phyloP scores from a whole-genome alignment of 2,888 invertebrate genomes.

The Sthenelais limicola region DNA sequence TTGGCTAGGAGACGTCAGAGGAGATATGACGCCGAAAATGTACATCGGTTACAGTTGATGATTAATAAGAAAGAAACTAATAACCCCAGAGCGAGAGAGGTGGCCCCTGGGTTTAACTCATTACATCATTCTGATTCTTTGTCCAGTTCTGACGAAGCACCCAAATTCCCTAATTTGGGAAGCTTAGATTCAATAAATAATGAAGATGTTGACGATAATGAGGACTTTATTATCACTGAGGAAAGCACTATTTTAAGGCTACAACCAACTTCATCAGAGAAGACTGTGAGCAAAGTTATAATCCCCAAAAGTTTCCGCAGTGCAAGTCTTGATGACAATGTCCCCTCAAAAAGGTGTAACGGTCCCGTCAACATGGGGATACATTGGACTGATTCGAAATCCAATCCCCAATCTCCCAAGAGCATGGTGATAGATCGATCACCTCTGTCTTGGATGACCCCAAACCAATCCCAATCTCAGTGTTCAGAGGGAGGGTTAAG shows the following conservation, averaged over 20 bases:
- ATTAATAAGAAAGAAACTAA: constrained; percentile 2
- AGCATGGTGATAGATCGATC: too few species aligned
- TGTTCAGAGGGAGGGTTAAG: too few species aligned
- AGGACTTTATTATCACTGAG: constrained; percentile 21
- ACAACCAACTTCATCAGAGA: not conserved
- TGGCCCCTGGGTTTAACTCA: too few species aligned
- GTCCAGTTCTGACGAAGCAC: constrained; percentile 26
- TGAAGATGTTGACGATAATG: constrained; percentile 13
- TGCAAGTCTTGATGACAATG: constrained; percentile 25
- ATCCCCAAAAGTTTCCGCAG: constrained; percentile 8
- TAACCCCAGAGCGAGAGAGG: not conserved
- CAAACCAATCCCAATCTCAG: too few species aligned
- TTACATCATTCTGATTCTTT: constrained; percentile 13
- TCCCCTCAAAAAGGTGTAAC: not conserved
- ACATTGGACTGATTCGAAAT: constrained; percentile 8
- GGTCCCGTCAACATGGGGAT: not conserved
- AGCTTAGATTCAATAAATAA: not conserved
- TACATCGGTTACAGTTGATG: constrained; percentile 14
- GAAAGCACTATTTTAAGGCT: constrained; percentile 22
- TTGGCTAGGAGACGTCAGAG: constrained; percentile 23
- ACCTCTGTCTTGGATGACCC: too few species aligned
- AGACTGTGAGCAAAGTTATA: not conserved
- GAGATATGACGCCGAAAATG: constrained; percentile 23
- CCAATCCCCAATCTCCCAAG: too few species aligned
- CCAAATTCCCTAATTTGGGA: not conserved